Evolutionary conservation across 2,888 invertebrate species (phyloP).

Genomic region (Pollenia griseotomentosa): DNA sequence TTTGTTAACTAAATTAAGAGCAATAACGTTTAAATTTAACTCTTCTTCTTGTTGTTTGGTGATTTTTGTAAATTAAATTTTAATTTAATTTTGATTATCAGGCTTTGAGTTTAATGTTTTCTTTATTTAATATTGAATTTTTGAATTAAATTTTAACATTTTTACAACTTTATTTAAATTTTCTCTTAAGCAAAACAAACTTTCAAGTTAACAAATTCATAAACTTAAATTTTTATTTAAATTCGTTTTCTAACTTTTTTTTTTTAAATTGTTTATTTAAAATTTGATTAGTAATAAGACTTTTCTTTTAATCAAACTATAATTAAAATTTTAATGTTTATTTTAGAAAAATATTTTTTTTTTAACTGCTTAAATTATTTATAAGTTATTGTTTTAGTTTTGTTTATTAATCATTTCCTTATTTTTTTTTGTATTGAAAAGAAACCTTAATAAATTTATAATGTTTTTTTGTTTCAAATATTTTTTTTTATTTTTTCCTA

Average conservation of each 20-base stretch:
- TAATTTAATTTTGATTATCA: conserved; percentile 82
- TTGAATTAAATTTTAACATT: neutral
- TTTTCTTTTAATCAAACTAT: no score
- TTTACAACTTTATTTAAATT: conserved; percentile 17
- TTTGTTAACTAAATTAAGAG: conserved; percentile 30
- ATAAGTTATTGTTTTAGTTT: conserved; percentile 47
- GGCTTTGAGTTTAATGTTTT: conserved; percentile 75
- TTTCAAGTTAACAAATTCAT: no score
- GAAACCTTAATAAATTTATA: conserved; percentile 37
- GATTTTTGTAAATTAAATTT: conserved; percentile 78
- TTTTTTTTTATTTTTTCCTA: conserved; percentile 16
- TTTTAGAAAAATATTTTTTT: conserved; percentile 65
- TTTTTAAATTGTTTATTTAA: neutral
- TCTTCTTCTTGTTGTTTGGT: conserved; percentile 49
- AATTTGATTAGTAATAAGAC: conserved; percentile 8
- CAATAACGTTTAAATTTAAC: conserved; percentile 39
- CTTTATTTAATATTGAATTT: conserved; percentile 24
- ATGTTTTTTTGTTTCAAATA: neutral
- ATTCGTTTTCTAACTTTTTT: no score
- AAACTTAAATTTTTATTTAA: no score
- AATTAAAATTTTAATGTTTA: conserved; percentile 17
- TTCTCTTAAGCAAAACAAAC: neutral
- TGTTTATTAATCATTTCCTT: conserved; percentile 13
- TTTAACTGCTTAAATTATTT: conserved; percentile 37
- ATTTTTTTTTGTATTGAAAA: conserved; percentile 8